A percentile compares a stretch with the other conserved stretches of the same genome.
Conservation (phyloP, 1,140 invertebrate species). For the Venturia canescens region DNA sequence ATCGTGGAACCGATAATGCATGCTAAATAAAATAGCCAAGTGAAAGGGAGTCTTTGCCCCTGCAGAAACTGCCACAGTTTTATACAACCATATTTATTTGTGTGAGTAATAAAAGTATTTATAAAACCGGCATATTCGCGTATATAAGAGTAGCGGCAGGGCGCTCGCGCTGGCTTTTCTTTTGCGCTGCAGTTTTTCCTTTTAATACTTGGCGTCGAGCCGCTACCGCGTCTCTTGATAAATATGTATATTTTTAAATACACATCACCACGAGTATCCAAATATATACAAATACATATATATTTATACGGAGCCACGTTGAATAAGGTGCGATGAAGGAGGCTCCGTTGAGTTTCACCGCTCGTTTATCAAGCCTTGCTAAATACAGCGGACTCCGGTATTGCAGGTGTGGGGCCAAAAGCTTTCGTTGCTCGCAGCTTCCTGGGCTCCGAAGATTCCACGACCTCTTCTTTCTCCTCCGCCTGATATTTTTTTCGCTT, state of each 20-base stretch:
- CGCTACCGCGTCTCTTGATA: too few species aligned
- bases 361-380: constrained; percentile 26
- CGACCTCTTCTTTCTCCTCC: constrained; percentile 22
- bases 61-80: not conserved
- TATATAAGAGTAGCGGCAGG: too few species aligned
- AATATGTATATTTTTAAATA: too few species aligned
- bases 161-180: too few species aligned
- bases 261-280: too few species aligned
- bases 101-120: too few species aligned
- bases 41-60: not conserved
- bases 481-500: constrained; percentile 50
- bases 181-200: too few species aligned
- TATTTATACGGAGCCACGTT: not conserved
- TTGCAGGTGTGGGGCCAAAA: not conserved
- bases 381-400: constrained; percentile 19
- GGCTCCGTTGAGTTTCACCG: constrained; percentile 9
- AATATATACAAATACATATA: not conserved
- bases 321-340: constrained; percentile 29
- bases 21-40: constrained; percentile 5
- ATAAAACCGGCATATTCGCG: too few species aligned
- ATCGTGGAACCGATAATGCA: constrained; percentile 6
- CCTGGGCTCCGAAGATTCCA: constrained; percentile 35
- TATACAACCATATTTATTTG: too few species aligned
- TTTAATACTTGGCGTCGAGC: too few species aligned
- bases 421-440: constrained; percentile 28